Evolutionary conservation across 2,113 vertebrate species (phyloP), one percentile per base, ranked within the genome.

Genomic region (Osmerus eperlanus): DNA sequence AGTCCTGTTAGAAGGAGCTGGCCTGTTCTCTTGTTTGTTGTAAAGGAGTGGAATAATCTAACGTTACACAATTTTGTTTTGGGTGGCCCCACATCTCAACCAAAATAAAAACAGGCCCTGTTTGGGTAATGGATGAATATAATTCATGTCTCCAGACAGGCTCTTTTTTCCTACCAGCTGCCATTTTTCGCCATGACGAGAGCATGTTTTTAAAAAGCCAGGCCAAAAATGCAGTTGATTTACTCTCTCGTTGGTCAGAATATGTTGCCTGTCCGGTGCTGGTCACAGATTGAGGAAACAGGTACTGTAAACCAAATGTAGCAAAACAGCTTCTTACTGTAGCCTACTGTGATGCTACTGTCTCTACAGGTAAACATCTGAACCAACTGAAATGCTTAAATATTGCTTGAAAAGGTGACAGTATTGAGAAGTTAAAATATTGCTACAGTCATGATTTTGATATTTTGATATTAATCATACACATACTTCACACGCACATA

Each of bases 41-140:
- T 86, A 88, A 84, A 86, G 85, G 79, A 79, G 81, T 86, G 86
- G 83, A 89, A 88, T 90, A 89, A 85, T 88, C 82, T 86, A 82
- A 85, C 78, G 75, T 86, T 87, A 83, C 84, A 87, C 77, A 78
- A 78, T 88, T 89, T 89, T 89, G 86, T 90, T 89, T 91, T 90
- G 88, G 90, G 90, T 90, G 90, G 87, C 88, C 89, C 89, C 77
- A 76, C 71, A 78, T 85, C 19, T 23, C 66, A 15, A 23, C 32
- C 74, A 88, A 88, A 88, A 87, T 73, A 89, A 82, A 89, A 87
- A 85, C 84, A 87, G 78, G 58, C 62, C 28, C 75, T 80, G 85
- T 86, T 78, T 65, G 77, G 84, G 82, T 82, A 88, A 89, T 84
- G 80, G 83, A 80, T 73, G 55, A 79, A 82, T 81, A 81, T 86